A percentile compares a stretch with the other conserved stretches of the same genome.
These are phyloP conservation scores for Ichneumon xanthorius DNA, from an alignment of 2,888 invertebrate genomes.

Conservation along the genomic window DNA sequence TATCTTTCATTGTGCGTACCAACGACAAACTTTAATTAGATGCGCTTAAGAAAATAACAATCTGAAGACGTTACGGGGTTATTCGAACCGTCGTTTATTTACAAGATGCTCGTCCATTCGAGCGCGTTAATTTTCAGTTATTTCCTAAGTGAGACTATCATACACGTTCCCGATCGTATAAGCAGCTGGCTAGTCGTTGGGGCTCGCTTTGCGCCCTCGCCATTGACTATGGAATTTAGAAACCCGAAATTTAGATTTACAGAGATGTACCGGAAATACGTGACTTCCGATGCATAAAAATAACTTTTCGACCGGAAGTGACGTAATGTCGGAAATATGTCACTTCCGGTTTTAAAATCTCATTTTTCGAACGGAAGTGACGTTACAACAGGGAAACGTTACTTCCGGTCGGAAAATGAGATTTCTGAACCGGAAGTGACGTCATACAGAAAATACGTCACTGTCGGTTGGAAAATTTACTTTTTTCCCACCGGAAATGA, in stretches of 20 bases:
- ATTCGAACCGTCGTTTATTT: neutral
- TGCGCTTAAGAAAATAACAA: neutral
- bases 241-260: neutral
- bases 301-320: too few relatives aligned
- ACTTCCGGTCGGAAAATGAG: too few relatives aligned
- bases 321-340: too few relatives aligned
- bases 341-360: neutral
- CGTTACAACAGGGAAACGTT: too few relatives aligned
- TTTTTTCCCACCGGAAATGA: too few relatives aligned
- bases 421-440: too few relatives aligned
- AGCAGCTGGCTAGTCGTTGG: neutral
- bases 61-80: too few relatives aligned
- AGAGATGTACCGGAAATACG: neutral
- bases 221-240: too few relatives aligned
- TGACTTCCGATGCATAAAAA: neutral
- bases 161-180: neutral
- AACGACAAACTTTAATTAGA: neutral
- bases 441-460: too few relatives aligned
- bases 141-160: neutral
- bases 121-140: neutral
- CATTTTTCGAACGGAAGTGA: too few relatives aligned
- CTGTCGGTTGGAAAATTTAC: too few relatives aligned
- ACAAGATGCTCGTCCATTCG: neutral
- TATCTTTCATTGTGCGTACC: constrained; percentile 16
- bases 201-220: too few relatives aligned